Base-by-base conservation (phyloP, 2,888 invertebrate species). In the Pseudoips prasinana region DNA sequence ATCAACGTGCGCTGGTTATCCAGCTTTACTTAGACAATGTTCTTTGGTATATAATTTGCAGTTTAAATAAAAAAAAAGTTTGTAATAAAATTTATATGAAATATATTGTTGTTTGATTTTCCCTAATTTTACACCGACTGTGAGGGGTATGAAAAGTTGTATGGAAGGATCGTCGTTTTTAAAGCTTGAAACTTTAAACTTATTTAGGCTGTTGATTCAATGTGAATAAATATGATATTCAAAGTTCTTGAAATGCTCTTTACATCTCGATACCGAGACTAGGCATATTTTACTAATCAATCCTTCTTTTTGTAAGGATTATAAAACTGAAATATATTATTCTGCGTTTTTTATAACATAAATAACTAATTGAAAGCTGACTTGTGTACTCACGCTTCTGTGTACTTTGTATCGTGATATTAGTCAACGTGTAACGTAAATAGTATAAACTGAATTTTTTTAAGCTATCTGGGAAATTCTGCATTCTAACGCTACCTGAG, bases 31-130 rank as follows among this genome's bases (percentile, higher is more conserved):
- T 76, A 75, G 69, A 72, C 72, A 68, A 68, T 72, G 69, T 76
- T 79, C 71, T 77, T 77, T 73, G 77, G 72, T 84, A 78, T 83
- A 79, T 84, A 71, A 79, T 82, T 86, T 87, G 84, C 83, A 80
- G 76, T 78, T 67, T 78, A 83, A 85, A 78, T 80, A 69, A 73
- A 75, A 73, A n/a, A 81, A 81, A 70, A 77, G 75, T 88, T 87
- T 87, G 80, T 84, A 87, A 87, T 86, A 85, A 88, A 88, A 85
- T 86, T 86, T 87, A 76, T 86, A 88, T 73, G 72, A 79, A 82
- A 80, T 70, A 68, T 46, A 33, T 24, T 10, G 25, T 37, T 43
- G 66, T 77, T 79, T 79, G 54, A 64, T 61, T 76, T 59, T 6
- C 4, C 3, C 23, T 9, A 5, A n/a, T n/a, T n/a, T n/a, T n/a